Conservation (phyloP, 2,797 vertebrate genomes). For the Eospalax fontanierii region DNA sequence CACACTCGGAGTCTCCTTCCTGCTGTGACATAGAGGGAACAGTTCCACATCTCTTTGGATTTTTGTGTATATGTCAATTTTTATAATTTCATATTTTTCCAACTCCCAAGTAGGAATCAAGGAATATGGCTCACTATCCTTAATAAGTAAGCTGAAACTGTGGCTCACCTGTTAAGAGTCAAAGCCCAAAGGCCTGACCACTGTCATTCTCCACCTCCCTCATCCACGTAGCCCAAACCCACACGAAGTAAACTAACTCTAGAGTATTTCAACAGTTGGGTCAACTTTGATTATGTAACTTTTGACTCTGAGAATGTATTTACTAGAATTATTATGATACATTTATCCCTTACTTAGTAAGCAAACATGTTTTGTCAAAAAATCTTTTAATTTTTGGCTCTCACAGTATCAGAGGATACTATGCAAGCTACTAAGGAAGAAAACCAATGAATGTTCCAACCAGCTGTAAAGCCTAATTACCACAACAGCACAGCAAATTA, state of each 20-base stretch:
- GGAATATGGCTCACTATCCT: background rate
- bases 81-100: background rate
- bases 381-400: background rate
- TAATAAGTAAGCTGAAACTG: background rate
- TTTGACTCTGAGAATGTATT: constrained; percentile 9
- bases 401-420: no score
- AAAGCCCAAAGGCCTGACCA: background rate
- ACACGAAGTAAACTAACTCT: background rate
- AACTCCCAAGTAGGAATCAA: background rate
- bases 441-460: no score
- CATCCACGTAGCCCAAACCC: background rate
- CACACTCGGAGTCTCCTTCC: background rate
- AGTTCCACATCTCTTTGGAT: background rate
- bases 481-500: no score
- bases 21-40: background rate
- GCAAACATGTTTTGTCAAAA: background rate
- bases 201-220: background rate
- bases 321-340: background rate
- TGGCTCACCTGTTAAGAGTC: background rate
- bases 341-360: background rate
- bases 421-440: no score
- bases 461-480: no score
- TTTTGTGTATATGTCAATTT: background rate
- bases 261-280: background rate
- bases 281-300: background rate